A percentile compares a stretch with the other conserved stretches of the same genome.
Conservation (phyloP, 2,888 invertebrate genomes). For the Helicoverpa assulta region DNA sequence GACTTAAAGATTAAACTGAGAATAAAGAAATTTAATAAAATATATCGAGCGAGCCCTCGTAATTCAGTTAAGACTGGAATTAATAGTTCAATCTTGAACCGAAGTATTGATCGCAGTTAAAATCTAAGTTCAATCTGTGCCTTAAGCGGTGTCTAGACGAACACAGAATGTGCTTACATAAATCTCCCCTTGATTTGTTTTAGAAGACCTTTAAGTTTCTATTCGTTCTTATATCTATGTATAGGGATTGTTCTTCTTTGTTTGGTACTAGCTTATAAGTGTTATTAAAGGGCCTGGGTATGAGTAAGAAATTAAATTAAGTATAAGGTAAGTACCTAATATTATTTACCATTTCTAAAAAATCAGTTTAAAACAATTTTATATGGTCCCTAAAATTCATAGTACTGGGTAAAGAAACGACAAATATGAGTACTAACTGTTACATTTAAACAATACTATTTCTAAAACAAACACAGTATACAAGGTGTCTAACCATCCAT, state of each 20-base stretch:
- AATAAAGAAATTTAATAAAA: slow-evolving; percentile 10
- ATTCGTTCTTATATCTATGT: slow-evolving; percentile 21
- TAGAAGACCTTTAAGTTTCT: slow-evolving; percentile 24
- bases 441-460: too few species aligned
- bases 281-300: too few species aligned
- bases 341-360: too few species aligned
- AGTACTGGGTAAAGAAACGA: too few species aligned
- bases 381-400: too few species aligned
- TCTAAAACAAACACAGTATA: neutral
- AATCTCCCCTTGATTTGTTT: slow-evolving; percentile 38
- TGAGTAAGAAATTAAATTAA: too few species aligned
- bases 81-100: slow-evolving; percentile 42
- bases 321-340: too few species aligned
- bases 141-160: slow-evolving; percentile 28
- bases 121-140: slow-evolving; percentile 35
- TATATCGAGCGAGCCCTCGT: neutral
- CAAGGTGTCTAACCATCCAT: neutral
- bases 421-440: too few species aligned
- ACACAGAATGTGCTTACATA: slow-evolving; percentile 29
- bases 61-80: slow-evolving; percentile 27
- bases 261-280: too few species aligned
- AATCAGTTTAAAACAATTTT: too few species aligned
- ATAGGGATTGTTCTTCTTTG: too few species aligned
- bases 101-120: slow-evolving; percentile 18
- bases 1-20: slow-evolving; percentile 8